Evolutionary conservation across 2,113 vertebrate species (phyloP), one percentile per base, ranked within the genome.

Genomic region (Tylochromis polylepis): DNA sequence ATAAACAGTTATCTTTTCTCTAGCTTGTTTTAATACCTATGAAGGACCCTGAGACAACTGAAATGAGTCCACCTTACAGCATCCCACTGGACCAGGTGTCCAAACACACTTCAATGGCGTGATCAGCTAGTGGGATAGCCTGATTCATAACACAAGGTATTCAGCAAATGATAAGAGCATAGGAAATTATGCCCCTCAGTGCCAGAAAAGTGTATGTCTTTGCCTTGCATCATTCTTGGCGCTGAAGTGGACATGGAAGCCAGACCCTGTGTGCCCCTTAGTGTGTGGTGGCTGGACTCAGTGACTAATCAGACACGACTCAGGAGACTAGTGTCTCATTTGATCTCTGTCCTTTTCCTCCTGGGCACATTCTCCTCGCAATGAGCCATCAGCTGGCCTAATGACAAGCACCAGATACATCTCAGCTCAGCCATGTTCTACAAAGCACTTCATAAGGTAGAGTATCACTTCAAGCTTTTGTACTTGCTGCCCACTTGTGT

Each of bases 241-340:
- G 41, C 72, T 14, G 75, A 87, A 80, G 90, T 79, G 90, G 85
- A 91, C 90, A 79, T 14, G 51, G 72, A 43, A 20, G 83, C 78
- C 81, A 84, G 78, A 57, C 34, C 60, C 24, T 20, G 65, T 15
- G 51, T 78, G 58, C 81, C 65, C 60, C 53, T 67, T 53, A 77
- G 70, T 60, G 70, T 72, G 84, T 89, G 85, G 84, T 59, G 38
- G 89, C 85, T 89, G 92, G 85, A 87, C 77, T 58, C 77, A 60
- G 53, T 27, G 3, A 70, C 90, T 94, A 91, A 95, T 92, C 85
- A 92, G 85, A 88, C 86, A 49, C 75, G 90, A 94, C 91, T 89
- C 79, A 83, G 79, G 81, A 89, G 90, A 86, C 85, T 34, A 57
- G 86, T 79, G 85, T 89, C 87, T 70, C 84, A 85, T 95, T 93